These are phyloP conservation scores for Rhea americana DNA, from an alignment of 2,113 vertebrate species.

Conservation along the genomic window DNA sequence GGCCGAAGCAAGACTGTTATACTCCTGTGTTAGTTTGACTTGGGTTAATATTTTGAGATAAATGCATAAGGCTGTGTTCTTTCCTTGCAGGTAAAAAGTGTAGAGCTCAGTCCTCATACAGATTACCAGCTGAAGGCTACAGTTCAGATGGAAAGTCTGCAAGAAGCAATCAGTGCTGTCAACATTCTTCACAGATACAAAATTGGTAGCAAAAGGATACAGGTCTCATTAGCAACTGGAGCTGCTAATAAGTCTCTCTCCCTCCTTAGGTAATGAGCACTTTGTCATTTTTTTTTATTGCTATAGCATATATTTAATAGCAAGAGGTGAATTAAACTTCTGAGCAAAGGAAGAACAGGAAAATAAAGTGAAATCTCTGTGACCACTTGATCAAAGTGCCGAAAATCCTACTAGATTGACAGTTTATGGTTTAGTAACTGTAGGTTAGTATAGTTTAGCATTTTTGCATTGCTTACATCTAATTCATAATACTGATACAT, in stretches of 20 bases:
- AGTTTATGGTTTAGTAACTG: neutral
- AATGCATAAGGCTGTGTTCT: neutral
- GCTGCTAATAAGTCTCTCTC: conserved; percentile 86
- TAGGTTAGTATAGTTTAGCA: neutral
- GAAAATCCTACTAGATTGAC: neutral
- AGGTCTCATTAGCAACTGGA: conserved; percentile 91
- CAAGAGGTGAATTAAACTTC: neutral
- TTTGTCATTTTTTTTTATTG: neutral
- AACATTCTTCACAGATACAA: conserved; percentile 90
- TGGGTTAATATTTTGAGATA: neutral
- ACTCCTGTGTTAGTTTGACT: neutral
- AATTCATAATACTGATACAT: neutral
- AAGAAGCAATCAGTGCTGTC: conserved; percentile 91
- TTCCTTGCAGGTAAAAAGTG: conserved; percentile 78
- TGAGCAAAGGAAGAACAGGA: neutral
- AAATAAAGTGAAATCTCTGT: neutral
- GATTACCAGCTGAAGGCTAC: conserved; percentile 94
- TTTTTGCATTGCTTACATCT: neutral
- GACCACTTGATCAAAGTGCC: neutral
- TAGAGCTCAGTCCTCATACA: conserved; percentile 95
- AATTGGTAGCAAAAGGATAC: conserved; percentile 93
- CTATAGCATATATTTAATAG: neutral
- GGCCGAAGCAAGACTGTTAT: neutral
- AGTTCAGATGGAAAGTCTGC: conserved; percentile 91
- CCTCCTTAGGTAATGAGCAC: conserved; percentile 83